Base-by-base conservation (phyloP, 2,113 vertebrate genomes). In the Daphoenositta chrysoptera region DNA sequence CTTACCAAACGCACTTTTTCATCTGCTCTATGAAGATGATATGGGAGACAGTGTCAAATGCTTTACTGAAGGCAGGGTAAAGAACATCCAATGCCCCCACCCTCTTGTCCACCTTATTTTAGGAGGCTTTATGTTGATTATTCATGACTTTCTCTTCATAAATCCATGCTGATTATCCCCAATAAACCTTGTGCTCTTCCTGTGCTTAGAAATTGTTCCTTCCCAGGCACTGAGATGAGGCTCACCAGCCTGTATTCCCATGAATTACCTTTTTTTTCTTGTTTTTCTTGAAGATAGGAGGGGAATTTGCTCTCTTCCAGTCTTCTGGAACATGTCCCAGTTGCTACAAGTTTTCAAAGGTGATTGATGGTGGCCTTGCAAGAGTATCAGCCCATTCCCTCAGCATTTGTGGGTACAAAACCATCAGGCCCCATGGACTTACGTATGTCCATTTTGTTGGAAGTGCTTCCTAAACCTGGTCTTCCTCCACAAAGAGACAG, bases 361-460 rank as follows among this genome's bases (percentile, higher is more conserved):
- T 65, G 31, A 56, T 28, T 30, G 19, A 77, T 16, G 24, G 7
- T 53, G 39, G 6, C 28, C 24, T 68, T 47, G 28, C 3, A n/a
- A 39, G 45, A 2, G 7, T 37, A 51, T 70, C 27, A 51, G 20
- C 13, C n/a, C 47, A 31, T 47, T 70, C 24, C 14, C 10, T 69
- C 65, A 65, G 61, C n/a, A 61, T 37, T 33, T 78, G 6, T 22
- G 9, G 20, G 12, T 50, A 11, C 26, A 87, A 44, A 44, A 9
- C 19, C 1, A 3, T 33, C 51, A 58, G n/a, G 12, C 13, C 27
- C 18, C 40, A 15, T 3, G 13, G 57, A 68, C 5, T 39, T n/a
- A 18, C 0, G 1, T 24, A 54, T 2, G 4, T 19, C 26, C 23
- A 23, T 11, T n/a, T 26, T 70, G 30, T 39, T 79, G 16, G 4